Conservation (phyloP, 2,113 vertebrate species). For the Sminthopsis crassicaudata region DNA sequence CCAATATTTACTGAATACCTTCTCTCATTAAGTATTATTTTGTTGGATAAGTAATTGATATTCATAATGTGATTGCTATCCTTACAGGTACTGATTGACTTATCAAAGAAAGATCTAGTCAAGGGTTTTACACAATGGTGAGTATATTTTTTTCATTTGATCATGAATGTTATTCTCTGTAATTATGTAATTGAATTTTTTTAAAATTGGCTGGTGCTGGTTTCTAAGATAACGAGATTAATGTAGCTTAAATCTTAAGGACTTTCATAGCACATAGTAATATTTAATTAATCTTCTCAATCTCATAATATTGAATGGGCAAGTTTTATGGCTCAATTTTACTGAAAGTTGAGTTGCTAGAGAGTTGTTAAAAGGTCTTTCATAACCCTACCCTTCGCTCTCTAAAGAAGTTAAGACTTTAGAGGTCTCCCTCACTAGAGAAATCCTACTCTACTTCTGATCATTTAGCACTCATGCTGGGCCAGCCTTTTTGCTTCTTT, state of each 20-base stretch:
- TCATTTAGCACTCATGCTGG: background rate
- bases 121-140: slow-evolving; percentile 92
- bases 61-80: slow-evolving; percentile 27
- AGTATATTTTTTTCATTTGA: slow-evolving; percentile 55
- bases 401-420: background rate
- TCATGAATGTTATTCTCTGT: background rate
- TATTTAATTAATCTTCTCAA: background rate
- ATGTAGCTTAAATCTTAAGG: background rate
- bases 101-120: slow-evolving; percentile 89
- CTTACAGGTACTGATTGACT: slow-evolving; percentile 90
- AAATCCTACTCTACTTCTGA: background rate
- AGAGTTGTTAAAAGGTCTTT: background rate
- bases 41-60: slow-evolving; percentile 39
- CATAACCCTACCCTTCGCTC: background rate
- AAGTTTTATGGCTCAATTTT: background rate
- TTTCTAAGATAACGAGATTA: background rate
- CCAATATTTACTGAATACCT: background rate
- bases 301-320: background rate
- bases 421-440: background rate
- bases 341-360: background rate
- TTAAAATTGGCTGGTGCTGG: background rate
- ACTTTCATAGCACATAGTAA: background rate
- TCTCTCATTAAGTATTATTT: background rate
- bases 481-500: background rate
- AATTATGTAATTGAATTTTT: background rate